Evolutionary conservation across 2,797 vertebrate species (phyloP), one percentile per base, ranked within the genome.

Genomic region (Poecilia picta): DNA sequence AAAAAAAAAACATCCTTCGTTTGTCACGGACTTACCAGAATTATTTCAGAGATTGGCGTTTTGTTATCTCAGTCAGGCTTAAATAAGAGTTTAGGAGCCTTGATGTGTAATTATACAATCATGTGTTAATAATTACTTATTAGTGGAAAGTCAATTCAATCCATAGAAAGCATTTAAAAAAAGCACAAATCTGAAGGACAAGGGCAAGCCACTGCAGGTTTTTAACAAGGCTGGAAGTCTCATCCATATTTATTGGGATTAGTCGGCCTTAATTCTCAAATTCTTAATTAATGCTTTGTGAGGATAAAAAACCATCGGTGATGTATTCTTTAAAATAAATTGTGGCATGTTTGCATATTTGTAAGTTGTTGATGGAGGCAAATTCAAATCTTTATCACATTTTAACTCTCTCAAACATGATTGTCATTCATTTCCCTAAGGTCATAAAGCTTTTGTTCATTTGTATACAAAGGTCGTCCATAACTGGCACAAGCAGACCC

Each of bases 231-330:
- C 55, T 51, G 83, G 73, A 79, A 81, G 70, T 80, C 79, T 90
- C 88, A 91, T 91, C 83, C 87, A 91, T 91, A 92, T 91, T 92
- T 92, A 91, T 89, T 82, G 81, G 86, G 92, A 94, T 94, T 91
- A 94, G 49, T 66, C 76, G 18, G 85, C 78, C 84, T 93, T 91
- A 88, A 87, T 68, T 81, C 81, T 85, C 76, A 79, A 83, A 92
- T 79, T 81, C 81, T 84, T 90, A 88, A 92, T 92, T 86, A 92
- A 87, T 0, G 3, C 59, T 81, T 83, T 49, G 74, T 36, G 33
- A 55, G 71, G 82, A 82, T 73, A 75, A 76, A 75, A 85, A 86
- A 76, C 73, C 87, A 86, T 1, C 0, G 82, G 74, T 57, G 70
- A 77, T 83, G 83, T 82, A 66, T 11, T 46, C 31, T 51, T 41